Evolutionary conservation across 2,797 vertebrate genomes (phyloP), one percentile per base, ranked within the genome.

Genomic region (Brachyalestes nurse): DNA sequence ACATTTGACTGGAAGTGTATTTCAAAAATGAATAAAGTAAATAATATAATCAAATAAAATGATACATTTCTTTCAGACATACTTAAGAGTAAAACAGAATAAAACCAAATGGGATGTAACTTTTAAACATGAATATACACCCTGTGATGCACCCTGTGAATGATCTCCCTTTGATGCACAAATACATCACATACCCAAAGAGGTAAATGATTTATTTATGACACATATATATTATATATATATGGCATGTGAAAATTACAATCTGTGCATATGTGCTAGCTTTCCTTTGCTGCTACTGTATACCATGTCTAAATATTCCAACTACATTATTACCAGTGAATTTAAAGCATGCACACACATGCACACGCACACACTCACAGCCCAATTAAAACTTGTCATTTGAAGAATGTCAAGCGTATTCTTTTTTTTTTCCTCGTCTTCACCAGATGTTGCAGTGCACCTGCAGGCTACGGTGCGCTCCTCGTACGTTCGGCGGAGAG

Each of bases 311-410:
- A 16, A 67, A 78, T 67, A 74, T 16, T 25, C 51, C 42, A 25
- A 14, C 67, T 45, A 60, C 1, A 5, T 78, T 80, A 76, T 76
- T 76, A 78, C 34, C 19, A 60, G 40, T 57, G 58, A 67, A 64
- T 51, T 69, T 73, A 67, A 62, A 70, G 45, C 73, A 67, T 45
- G 25, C 79, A 74, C 58, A 53, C 51, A 60, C 47, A 51, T 47
- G 42, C 72, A 81, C 79, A 81, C 78, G 60, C 78, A 45, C 58
- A 51, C 72, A 79, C 70, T 70, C 79, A 81, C 65, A n/a, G 77
- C 90, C 92, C 94, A 95, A 95, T 95, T 96, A 95, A 94, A 95
- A 95, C 93, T 91, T 93, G 95, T 95, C 94, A 94, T 95, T 94
- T 95, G 94, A 95, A 94, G 94, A 93, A 93, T 95, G 94, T 94